phyloP scores from a whole-genome alignment of 2,113 vertebrate species.

The Scatophagus argus region DNA sequence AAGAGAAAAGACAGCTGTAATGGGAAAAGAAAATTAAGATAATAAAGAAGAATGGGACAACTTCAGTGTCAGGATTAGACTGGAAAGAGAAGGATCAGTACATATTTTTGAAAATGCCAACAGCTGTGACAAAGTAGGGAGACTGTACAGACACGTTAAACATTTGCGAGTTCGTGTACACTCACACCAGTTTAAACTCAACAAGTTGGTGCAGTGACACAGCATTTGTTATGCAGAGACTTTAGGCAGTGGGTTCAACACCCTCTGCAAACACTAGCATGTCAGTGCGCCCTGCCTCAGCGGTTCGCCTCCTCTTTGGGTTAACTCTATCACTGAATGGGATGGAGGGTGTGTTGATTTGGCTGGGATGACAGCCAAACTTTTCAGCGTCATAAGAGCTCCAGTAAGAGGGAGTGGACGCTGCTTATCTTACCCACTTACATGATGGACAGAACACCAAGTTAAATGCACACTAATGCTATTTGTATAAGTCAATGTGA shows the following conservation, averaged over 20 bases:
- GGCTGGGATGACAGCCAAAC: not conserved
- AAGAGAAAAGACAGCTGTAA: not conserved
- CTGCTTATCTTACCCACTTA: not conserved
- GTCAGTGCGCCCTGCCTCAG: conserved; percentile 37
- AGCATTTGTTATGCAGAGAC: conserved; percentile 55
- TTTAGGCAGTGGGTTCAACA: conserved; percentile 27
- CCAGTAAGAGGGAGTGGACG: too few relatives aligned
- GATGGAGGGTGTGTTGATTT: not conserved
- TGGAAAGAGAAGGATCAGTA: not conserved
- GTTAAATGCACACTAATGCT: not conserved
- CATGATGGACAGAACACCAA: not conserved
- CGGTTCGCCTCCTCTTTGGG: not conserved
- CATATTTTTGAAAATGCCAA: not conserved
- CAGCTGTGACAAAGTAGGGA: not conserved
- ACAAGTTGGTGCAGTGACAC: not conserved
- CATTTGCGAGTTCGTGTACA: not conserved
- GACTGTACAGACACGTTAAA: not conserved
- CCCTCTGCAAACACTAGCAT: conserved; percentile 34
- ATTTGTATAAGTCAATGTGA: not conserved
- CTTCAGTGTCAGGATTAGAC: too few relatives aligned
- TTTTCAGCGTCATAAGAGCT: conserved; percentile 6
- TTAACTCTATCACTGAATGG: conserved; percentile 15
- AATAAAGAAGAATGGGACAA: too few relatives aligned
- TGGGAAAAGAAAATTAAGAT: too few relatives aligned
- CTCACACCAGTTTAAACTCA: conserved; percentile 22